Conservation (phyloP, 2,888 invertebrate species). For the Conus canariensis region DNA sequence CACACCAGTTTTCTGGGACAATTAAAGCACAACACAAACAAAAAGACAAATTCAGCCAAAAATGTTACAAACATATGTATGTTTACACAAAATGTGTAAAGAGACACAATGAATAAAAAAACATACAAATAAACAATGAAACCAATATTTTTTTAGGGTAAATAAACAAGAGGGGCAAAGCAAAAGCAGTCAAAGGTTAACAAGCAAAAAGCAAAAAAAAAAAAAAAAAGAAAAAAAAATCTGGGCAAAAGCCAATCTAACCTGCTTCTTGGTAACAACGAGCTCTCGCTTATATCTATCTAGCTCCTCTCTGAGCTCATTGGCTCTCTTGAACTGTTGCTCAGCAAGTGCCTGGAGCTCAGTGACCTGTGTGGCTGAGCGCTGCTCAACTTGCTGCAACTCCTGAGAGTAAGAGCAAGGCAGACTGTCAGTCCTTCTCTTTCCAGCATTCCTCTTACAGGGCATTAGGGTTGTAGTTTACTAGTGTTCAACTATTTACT, state of each 20-base stretch:
- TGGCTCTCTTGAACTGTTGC: slow-evolving; percentile 73
- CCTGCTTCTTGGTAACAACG: slow-evolving; percentile 57
- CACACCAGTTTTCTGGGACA: no score
- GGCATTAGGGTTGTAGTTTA: background rate
- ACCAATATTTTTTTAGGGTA: background rate
- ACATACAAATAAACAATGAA: background rate
- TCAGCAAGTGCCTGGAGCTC: slow-evolving; percentile 74
- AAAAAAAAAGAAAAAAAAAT: background rate
- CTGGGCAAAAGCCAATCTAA: slow-evolving; percentile 36
- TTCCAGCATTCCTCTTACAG: background rate
- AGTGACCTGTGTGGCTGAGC: slow-evolving; percentile 64
- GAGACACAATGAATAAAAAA: background rate
- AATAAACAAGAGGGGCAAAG: no score
- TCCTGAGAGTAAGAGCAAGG: slow-evolving; percentile 61
- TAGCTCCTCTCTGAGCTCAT: slow-evolving; percentile 70
- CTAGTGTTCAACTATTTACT: background rate
- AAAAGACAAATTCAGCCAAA: no score
- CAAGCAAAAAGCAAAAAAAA: background rate
- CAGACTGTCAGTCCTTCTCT: background rate
- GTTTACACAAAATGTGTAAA: no score
- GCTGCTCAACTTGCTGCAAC: slow-evolving; percentile 67
- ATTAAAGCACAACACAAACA: no score
- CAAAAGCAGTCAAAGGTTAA: no score
- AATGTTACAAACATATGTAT: no score
- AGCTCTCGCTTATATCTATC: slow-evolving; percentile 63